phyloP scores from a whole-genome alignment of 2,797 vertebrate genomes.

The Dendrocincla tyrannina region DNA sequence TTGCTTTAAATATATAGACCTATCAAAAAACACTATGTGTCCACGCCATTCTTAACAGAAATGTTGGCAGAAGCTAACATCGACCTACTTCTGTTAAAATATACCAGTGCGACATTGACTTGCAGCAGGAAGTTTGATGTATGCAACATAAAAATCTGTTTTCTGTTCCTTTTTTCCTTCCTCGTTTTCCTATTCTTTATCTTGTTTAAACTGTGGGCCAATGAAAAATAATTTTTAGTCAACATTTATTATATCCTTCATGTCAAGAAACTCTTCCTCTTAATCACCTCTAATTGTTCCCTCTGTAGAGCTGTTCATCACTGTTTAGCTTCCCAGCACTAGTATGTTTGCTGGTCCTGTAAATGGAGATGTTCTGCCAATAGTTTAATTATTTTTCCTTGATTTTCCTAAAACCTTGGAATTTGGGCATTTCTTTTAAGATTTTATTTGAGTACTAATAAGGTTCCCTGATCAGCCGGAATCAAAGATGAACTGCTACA shows the following conservation, averaged over 20 bases:
- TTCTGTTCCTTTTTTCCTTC: not conserved
- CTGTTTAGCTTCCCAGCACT: not conserved
- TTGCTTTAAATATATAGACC: not conserved
- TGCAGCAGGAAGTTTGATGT: not conserved
- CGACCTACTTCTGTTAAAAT: not conserved
- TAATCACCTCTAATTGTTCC: not conserved
- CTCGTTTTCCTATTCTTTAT: not conserved
- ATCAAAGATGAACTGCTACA: not conserved
- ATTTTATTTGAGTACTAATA: not conserved
- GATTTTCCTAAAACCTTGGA: not conserved
- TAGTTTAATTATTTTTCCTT: not conserved
- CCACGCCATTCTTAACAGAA: not conserved
- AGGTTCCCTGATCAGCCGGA: not conserved
- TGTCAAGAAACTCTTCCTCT: not conserved
- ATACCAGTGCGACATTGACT: not conserved
- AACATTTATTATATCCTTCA: not conserved
- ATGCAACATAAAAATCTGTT: not conserved
- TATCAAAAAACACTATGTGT: not conserved
- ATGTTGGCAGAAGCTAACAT: not conserved
- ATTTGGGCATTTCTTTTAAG: not conserved
- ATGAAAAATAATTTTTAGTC: not conserved
- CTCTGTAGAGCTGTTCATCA: not conserved
- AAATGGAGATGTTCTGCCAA: not conserved
- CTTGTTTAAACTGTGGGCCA: not conserved
- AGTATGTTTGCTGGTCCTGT: not conserved